Percentiles rank a stretch among this genome's conserved stretches.
Conservation (phyloP, 2,888 invertebrate species). For the Dicyrtomina minuta region DNA sequence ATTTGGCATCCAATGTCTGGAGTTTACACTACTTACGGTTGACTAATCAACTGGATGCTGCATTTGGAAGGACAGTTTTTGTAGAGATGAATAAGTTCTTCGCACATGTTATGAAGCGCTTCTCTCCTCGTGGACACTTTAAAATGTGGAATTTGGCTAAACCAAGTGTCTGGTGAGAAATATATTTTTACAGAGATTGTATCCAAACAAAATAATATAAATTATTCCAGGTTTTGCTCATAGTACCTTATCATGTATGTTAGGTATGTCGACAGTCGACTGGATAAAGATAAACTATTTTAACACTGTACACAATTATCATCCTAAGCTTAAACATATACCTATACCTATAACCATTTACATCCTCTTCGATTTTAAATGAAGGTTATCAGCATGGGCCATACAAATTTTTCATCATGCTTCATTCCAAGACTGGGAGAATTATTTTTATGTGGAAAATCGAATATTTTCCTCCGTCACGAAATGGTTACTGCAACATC, state of each 20-base stretch:
- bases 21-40: conserved; percentile 61
- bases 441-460: conserved; percentile 60
- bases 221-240: too few species aligned
- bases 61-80: conserved; percentile 56
- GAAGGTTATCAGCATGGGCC: conserved; percentile 61
- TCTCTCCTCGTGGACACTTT: conserved; percentile 56
- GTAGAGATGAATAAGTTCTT: conserved; percentile 56
- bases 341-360: too few species aligned
- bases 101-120: conserved; percentile 56
- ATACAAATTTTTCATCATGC: conserved; percentile 59
- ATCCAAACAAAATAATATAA: neutral
- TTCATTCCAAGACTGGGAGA: conserved; percentile 62
- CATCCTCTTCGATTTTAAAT: too few species aligned
- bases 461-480: conserved; percentile 56
- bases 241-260: too few species aligned
- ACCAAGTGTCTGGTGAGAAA: conserved; percentile 58
- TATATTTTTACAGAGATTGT: too few species aligned
- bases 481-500: conserved; percentile 56
- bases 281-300: too few species aligned
- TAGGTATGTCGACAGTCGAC: too few species aligned
- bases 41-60: conserved; percentile 59
- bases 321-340: too few species aligned
- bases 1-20: conserved; percentile 61
- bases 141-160: conserved; percentile 57
- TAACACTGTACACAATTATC: too few species aligned